Evolutionary conservation across 2,113 vertebrate species (phyloP).

Genomic region (Dinomys branickii): DNA sequence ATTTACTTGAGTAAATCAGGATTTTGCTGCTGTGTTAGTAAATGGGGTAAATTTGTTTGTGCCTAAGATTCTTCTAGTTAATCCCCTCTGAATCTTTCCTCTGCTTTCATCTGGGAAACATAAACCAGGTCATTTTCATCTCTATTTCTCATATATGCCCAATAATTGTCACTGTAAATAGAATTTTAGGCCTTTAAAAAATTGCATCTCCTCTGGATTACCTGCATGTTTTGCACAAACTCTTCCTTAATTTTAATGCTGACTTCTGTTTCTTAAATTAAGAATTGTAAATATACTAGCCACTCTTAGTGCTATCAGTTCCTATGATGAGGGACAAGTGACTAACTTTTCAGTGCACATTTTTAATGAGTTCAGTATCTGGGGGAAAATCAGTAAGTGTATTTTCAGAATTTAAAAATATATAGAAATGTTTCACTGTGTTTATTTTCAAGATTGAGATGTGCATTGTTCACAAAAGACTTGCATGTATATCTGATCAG

Average conservation of each 20-base stretch:
- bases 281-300: not conserved
- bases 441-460: conserved; percentile 1
- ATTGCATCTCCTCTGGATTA: not conserved
- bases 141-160: not conserved
- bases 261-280: conserved; percentile 57
- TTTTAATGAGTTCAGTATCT: conserved; percentile 45
- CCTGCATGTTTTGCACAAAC: not conserved
- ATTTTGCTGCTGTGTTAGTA: not conserved
- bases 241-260: not conserved
- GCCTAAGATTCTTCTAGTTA: not conserved
- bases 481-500: not conserved
- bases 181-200: conserved; percentile 20
- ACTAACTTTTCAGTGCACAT: conserved; percentile 43
- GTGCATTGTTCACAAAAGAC: not conserved
- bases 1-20: not conserved
- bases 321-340: not conserved
- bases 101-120: conserved; percentile 12
- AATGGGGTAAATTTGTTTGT: not conserved
- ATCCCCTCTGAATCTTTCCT: not conserved
- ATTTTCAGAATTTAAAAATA: conserved; percentile 36
- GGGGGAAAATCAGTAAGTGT: not conserved
- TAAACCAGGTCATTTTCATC: not conserved
- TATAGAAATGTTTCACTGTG: not conserved
- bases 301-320: not conserved
- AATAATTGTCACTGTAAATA: conserved; percentile 1